These are phyloP conservation scores for Drosophila limbata DNA, from an alignment of 2,888 invertebrate species.

Conservation along the genomic window DNA sequence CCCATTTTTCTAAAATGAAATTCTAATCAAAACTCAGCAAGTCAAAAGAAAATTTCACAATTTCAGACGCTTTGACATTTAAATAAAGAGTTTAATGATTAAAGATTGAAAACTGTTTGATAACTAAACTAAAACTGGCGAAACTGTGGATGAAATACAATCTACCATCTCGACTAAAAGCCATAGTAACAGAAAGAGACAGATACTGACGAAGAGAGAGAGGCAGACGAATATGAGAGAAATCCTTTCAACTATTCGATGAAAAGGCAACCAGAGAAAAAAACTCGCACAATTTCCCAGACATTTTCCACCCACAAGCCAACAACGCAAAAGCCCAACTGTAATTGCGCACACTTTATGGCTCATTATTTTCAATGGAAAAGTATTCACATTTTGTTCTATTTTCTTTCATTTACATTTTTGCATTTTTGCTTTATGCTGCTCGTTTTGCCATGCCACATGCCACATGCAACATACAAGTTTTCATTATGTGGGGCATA, in stretches of 20 bases:
- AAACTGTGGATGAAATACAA: constrained; percentile 34
- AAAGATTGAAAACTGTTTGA: constrained; percentile 21
- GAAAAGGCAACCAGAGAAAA: constrained; percentile 45
- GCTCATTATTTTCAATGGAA: constrained; percentile 76
- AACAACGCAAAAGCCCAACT: constrained; percentile 8
- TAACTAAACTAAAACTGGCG: constrained; percentile 9
- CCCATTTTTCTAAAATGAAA: neutral
- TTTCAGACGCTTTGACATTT: constrained; percentile 7
- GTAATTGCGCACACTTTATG: constrained; percentile 72
- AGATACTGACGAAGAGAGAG: neutral
- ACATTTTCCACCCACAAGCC: constrained; percentile 14
- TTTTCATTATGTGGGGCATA: constrained; percentile 70
- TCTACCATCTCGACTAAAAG: constrained; percentile 20
- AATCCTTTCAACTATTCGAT: constrained; percentile 58
- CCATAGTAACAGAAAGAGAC: neutral
- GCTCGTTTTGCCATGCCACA: constrained; percentile 46
- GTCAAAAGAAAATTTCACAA: neutral
- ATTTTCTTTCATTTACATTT: constrained; percentile 25
- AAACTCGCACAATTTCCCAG: constrained; percentile 23
- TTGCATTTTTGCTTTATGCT: neutral
- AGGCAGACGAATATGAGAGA: neutral
- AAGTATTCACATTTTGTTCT: constrained; percentile 40
- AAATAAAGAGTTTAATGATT: constrained; percentile 11
- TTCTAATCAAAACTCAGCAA: neutral
- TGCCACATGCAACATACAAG: constrained; percentile 62